These are phyloP conservation scores for Lipophrys pholis DNA, from an alignment of 2,113 vertebrate genomes.

Conservation along the genomic window DNA sequence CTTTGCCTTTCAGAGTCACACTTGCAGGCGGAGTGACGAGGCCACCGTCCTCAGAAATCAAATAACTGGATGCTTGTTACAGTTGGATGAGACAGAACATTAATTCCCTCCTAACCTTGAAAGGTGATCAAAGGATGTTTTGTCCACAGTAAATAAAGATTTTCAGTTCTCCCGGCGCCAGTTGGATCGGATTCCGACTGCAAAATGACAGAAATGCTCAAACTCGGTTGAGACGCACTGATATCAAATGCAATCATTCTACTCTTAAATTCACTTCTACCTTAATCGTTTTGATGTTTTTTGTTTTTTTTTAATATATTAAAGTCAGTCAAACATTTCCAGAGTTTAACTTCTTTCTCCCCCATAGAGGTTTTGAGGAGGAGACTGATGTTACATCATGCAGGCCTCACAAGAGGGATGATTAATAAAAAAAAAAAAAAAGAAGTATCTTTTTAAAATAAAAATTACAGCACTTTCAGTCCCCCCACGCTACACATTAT, in stretches of 20 bases:
- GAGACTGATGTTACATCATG: not conserved
- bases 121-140: conserved; percentile 35
- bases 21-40: conserved; percentile 22
- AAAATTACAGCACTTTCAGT: not conserved
- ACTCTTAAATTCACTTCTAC: not conserved
- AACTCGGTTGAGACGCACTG: conserved; percentile 1
- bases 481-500: not conserved
- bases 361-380: too few species aligned
- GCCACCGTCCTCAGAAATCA: conserved; percentile 20
- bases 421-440: not conserved
- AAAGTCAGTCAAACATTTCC: not conserved
- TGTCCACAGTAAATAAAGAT: conserved; percentile 14
- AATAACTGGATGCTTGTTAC: conserved; percentile 27
- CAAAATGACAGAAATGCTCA: not conserved
- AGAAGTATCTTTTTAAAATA: not conserved
- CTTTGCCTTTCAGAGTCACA: not conserved
- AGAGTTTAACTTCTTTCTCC: not conserved
- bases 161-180: not conserved
- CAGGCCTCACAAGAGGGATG: not conserved
- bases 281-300: not conserved
- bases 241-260: not conserved
- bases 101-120: conserved; percentile 29
- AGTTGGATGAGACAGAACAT: conserved; percentile 13
- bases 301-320: not conserved
- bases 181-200: conserved; percentile 6